Evolutionary conservation across 2,888 invertebrate species (phyloP).

Genomic region (Drosophila fulvimacula): DNA sequence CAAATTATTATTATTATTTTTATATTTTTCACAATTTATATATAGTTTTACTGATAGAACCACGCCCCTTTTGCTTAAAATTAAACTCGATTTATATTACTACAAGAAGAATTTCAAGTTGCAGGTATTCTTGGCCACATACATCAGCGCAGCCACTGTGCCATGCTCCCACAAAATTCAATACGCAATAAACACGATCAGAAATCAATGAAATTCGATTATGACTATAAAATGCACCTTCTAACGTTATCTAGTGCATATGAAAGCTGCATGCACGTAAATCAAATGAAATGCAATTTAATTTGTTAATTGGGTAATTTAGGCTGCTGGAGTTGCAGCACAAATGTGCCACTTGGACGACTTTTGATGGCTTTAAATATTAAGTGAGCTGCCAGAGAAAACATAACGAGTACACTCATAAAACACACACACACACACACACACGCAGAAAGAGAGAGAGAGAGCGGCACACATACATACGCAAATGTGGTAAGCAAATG

Average conservation of each 20-base stretch:
- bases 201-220: neutral
- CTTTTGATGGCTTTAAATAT: constrained; percentile 65
- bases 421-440: constrained; percentile 14
- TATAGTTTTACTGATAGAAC: too few relatives aligned
- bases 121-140: too few relatives aligned
- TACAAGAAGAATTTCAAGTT: too few relatives aligned
- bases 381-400: constrained; percentile 54
- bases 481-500: constrained; percentile 44
- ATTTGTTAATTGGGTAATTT: constrained; percentile 51
- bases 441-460: constrained; percentile 9
- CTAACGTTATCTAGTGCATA: neutral
- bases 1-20: too few relatives aligned
- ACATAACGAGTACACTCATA: constrained; percentile 35
- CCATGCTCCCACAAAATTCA: too few relatives aligned
- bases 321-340: constrained; percentile 19
- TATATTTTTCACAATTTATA: too few relatives aligned
- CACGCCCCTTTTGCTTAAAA: too few relatives aligned
- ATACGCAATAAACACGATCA: too few relatives aligned
- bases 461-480: constrained; percentile 3
- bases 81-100: too few relatives aligned
- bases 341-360: constrained; percentile 50
- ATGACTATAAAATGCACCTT: neutral
- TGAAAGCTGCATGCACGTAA: neutral
- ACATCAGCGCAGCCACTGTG: too few relatives aligned
- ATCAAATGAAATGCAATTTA: constrained; percentile 18